phyloP scores from a whole-genome alignment of 2,797 vertebrate species.

The Neoniphon sammara region DNA sequence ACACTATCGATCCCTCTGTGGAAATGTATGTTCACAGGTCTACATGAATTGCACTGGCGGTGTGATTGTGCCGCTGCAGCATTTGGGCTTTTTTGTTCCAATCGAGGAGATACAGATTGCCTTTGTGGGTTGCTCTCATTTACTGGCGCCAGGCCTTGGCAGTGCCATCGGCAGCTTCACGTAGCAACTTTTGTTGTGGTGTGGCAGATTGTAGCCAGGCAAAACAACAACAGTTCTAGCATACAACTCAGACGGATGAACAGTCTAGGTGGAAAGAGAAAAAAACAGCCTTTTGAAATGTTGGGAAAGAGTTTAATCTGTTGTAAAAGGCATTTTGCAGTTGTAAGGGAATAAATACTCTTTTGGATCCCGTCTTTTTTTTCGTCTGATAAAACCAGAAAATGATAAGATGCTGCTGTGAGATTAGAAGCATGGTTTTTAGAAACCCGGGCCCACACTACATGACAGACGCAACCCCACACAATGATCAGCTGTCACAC shows the following conservation, averaged over 20 bases:
- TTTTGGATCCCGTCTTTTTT: not conserved
- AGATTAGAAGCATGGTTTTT: constrained; percentile 17
- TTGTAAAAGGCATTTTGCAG: not conserved
- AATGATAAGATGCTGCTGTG: constrained; percentile 29
- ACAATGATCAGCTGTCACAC: not conserved
- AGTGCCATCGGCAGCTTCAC: constrained; percentile 43
- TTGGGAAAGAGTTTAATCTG: not conserved
- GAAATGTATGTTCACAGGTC: constrained; percentile 59
- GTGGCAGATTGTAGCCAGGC: constrained; percentile 20
- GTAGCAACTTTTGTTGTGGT: constrained; percentile 28
- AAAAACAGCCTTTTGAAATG: constrained; percentile 11
- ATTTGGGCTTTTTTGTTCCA: constrained; percentile 55
- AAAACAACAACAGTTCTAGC: constrained; percentile 12
- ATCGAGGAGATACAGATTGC: constrained; percentile 57
- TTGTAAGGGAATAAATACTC: not conserved
- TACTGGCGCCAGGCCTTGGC: constrained; percentile 26
- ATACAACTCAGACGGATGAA: no score
- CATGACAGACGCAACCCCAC: not conserved
- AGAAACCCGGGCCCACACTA: not conserved
- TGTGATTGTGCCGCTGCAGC: constrained; percentile 53
- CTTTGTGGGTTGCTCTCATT: constrained; percentile 56
- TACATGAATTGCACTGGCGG: constrained; percentile 48
- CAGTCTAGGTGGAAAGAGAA: not conserved
- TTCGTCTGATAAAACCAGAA: constrained; percentile 16
- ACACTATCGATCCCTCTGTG: constrained; percentile 68